Evolutionary conservation across 1,140 invertebrate species (phyloP).

Genomic region (Ips nitidus): DNA sequence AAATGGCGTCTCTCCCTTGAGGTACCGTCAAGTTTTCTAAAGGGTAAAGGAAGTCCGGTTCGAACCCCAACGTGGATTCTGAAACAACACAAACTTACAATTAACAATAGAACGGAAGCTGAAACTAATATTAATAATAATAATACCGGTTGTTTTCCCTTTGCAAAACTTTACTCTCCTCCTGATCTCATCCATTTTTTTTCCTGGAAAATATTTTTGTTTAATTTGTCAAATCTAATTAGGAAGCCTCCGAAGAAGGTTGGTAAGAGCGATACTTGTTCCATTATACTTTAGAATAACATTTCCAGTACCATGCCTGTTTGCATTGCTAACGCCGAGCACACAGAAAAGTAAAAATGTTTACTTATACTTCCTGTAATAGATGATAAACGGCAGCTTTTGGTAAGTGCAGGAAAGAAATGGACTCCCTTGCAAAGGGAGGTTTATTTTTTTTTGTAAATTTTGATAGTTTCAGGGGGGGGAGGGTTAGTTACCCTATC

Average conservation of each 20-base stretch:
- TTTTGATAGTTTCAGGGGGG: too few relatives aligned
- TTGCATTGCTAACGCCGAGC: conserved; percentile 44
- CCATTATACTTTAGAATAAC: conserved; percentile 28
- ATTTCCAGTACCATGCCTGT: conserved; percentile 34
- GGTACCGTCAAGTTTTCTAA: conserved; percentile 85
- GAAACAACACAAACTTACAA: conserved; percentile 35
- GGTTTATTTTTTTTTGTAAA: too few relatives aligned
- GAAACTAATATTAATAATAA: too few relatives aligned
- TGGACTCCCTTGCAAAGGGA: conserved; percentile 8
- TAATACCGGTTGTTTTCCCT: too few relatives aligned
- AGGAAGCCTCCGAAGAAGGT: conserved; percentile 9
- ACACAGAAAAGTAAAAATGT: conserved; percentile 44
- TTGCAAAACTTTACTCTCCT: not conserved
- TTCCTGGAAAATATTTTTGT: conserved; percentile 26
- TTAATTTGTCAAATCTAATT: conserved; percentile 32
- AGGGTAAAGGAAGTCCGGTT: conserved; percentile 82
- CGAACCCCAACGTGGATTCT: conserved; percentile 63
- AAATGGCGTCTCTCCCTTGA: conserved; percentile 83
- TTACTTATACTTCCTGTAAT: conserved; percentile 49
- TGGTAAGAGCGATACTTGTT: conserved; percentile 23
- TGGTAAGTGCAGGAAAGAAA: conserved; percentile 32
- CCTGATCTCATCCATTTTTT: conserved; percentile 3
- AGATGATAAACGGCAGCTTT: conserved; percentile 46
- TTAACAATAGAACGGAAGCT: not conserved
- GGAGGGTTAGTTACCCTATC: too few relatives aligned